Evolutionary conservation across 2,797 vertebrate species (phyloP), one percentile per base, ranked within the genome.

Genomic region (Falco columbarius): DNA sequence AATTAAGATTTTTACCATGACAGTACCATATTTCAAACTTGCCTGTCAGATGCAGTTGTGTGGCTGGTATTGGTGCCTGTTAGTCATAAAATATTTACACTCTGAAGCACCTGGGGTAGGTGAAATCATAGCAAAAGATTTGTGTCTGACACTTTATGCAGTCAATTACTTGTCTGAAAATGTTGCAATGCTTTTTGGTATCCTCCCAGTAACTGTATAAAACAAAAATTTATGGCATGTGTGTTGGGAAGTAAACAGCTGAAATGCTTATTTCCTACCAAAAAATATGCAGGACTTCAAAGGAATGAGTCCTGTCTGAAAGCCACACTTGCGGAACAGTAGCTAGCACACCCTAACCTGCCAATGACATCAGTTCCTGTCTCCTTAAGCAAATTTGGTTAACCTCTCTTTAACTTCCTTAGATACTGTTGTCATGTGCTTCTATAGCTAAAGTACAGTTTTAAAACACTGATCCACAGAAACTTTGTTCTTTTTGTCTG

Each of bases 401-500:
- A 88, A 81, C 51, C 27, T 77, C 34, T 89, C 65, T 86, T 86
- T 71, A 34, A 87, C 95, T 92, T 85, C 83, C 54, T 74, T 71
- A 59, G 90, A 63, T 70, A 46, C 66, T 74, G 42, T 81, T 82
- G 90, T 96, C 86, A 86, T 92, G 83, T 96, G 88, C 83, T 87
- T 86, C 81, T 87, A 4, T 80, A 92, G 68, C 61, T 81, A n/a
- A 81, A 87, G 74, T 32, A 22, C 19, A 38, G 10, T 72, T 94
- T 95, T 86, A 22, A 65, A 89, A 80, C 82, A 42, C 15, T 62
- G 71, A 67, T 89, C 56, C 75, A 86, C 77, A 51, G 47, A 92
- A 88, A 71, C 61, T 79, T 94, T 82, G 24, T 96, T 95, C 84
- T 93, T 91, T 89, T 76, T 89, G 61, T 92, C 92, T 89, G 52